Conservation (phyloP, 2,888 invertebrate species). For the Drosophila leonis region DNA sequence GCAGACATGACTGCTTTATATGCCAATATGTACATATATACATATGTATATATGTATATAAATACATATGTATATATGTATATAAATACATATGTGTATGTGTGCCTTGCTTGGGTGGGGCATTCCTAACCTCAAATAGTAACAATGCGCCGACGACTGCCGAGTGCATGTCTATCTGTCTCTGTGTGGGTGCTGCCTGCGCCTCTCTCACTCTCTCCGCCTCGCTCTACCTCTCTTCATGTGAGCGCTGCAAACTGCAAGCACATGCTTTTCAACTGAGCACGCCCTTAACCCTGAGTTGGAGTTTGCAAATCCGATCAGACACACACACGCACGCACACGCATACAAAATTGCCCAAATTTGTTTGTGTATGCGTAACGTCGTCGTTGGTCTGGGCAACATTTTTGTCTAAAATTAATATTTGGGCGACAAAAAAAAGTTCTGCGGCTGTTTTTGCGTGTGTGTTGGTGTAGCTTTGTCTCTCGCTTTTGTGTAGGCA, state of each 20-base stretch:
- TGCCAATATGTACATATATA: constrained; percentile 26
- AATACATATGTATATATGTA: not conserved
- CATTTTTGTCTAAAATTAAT: constrained; percentile 77
- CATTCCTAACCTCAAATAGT: constrained; percentile 81
- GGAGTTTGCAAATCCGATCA: constrained; percentile 55
- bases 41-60: constrained; percentile 18
- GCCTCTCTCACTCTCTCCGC: constrained; percentile 3
- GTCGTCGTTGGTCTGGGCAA: constrained; percentile 61
- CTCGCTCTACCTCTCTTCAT: constrained; percentile 21
- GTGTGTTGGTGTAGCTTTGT: constrained; percentile 45
- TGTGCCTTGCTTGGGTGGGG: constrained; percentile 78
- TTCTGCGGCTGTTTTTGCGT: constrained; percentile 27
- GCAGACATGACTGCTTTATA: constrained; percentile 68
- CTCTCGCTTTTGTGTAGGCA: constrained; percentile 35
- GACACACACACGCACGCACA: constrained; percentile 33
- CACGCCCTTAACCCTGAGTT: constrained; percentile 71
- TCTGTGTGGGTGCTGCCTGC: constrained; percentile 46
- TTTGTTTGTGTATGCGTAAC: constrained; percentile 43
- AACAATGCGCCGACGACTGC: constrained; percentile 54
- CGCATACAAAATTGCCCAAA: constrained; percentile 29
- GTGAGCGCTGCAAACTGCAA: constrained; percentile 58
- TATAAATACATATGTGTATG: too few species aligned
- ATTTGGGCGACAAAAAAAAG: constrained; percentile 73
- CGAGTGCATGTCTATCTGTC: constrained; percentile 56
- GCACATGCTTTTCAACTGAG: constrained; percentile 69